These are phyloP conservation scores for Thunnus thynnus DNA, from an alignment of 2,113 vertebrate genomes.

Conservation along the genomic window DNA sequence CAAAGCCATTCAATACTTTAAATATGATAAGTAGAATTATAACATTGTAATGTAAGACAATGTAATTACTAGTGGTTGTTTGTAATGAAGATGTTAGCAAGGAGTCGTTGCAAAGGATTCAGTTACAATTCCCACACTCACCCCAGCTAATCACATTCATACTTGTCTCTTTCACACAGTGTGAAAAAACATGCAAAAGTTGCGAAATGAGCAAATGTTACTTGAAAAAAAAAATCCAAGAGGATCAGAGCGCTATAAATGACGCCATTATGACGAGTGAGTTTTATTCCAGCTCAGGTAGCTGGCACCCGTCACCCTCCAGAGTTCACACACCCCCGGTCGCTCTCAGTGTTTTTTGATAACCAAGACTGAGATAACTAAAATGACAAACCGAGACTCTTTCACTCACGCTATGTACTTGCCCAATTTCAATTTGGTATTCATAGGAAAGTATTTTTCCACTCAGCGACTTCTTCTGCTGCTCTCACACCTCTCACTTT, in stretches of 20 bases:
- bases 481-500: constrained; percentile 1
- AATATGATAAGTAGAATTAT: no score
- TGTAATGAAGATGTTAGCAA: no score
- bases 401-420: constrained; percentile 66
- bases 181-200: not conserved
- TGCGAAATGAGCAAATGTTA: not conserved
- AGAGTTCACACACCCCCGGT: constrained; percentile 57
- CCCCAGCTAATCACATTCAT: constrained; percentile 5
- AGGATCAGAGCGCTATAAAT: not conserved
- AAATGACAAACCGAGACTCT: constrained; percentile 60
- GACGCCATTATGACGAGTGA: constrained; percentile 5
- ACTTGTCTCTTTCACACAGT: not conserved
- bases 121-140: constrained; percentile 12
- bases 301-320: constrained; percentile 8
- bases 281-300: constrained; percentile 44
- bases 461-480: constrained; percentile 10
- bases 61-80: no score
- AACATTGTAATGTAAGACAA: no score
- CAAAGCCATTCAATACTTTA: no score
- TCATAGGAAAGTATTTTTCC: constrained; percentile 56
- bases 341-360: constrained; percentile 45
- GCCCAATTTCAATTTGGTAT: constrained; percentile 54
- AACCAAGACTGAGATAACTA: constrained; percentile 33
- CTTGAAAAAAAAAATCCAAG: not conserved
- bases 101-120: not conserved